Percentiles rank a stretch among this genome's conserved stretches.
These are phyloP conservation scores for Epizoanthus stellaris DNA, from an alignment of 92 coral and sea anemone species.

Conservation along the genomic window DNA sequence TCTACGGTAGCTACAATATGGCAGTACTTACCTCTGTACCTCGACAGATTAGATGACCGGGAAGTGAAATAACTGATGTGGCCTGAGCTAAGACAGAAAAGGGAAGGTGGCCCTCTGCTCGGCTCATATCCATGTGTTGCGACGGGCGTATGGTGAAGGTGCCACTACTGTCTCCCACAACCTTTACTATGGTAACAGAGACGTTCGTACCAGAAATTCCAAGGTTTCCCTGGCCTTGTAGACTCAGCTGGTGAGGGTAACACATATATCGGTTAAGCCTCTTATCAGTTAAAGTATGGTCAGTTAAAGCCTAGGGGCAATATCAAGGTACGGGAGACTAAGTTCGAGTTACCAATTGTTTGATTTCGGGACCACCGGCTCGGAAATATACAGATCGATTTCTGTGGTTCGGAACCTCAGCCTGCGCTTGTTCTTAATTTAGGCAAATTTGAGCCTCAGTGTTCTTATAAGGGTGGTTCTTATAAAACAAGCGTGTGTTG, in stretches of 20 bases:
- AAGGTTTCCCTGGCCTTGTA: conserved; percentile 61
- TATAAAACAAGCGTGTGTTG: no score
- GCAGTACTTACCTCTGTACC: conserved; percentile 44
- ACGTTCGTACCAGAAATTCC: conserved; percentile 57
- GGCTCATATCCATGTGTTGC: conserved; percentile 58
- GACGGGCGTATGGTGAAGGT: conserved; percentile 59
- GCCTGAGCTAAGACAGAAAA: conserved; percentile 63
- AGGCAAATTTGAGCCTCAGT: no score
- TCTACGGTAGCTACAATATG: not conserved
- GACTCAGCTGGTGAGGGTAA: conserved; percentile 39
- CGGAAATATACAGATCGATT: no score
- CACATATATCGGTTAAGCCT: not conserved
- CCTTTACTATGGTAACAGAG: conserved; percentile 51
- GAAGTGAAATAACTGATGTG: conserved; percentile 53
- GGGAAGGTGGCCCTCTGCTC: conserved; percentile 60
- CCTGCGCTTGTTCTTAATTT: no score
- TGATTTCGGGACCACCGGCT: no score
- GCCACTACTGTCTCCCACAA: conserved; percentile 71
- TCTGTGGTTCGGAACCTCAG: no score
- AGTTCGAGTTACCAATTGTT: no score
- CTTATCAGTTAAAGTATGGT: no score
- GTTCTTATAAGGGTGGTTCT: no score
- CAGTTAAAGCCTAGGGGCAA: no score
- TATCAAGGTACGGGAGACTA: no score
- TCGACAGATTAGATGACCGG: conserved; percentile 61